Conservation (phyloP, 1,140 invertebrate genomes). For the Meloidogyne hapla region DNA sequence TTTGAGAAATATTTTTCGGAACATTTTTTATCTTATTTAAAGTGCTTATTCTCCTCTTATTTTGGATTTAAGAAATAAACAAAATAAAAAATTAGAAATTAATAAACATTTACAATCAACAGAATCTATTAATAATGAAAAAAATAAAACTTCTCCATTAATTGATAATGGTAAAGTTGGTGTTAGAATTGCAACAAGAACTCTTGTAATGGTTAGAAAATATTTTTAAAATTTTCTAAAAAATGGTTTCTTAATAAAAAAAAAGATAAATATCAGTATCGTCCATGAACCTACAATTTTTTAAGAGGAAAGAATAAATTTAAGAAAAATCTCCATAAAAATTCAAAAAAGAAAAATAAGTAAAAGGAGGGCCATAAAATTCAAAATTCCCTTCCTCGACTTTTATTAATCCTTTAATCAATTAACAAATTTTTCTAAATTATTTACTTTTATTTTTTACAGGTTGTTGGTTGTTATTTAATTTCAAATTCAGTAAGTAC, state of each 20-base stretch:
- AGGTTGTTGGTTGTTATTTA: slow-evolving; percentile 53
- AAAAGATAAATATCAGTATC: too few species aligned
- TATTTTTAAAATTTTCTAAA: not conserved
- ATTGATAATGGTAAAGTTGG: slow-evolving; percentile 48
- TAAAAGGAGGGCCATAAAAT: too few species aligned
- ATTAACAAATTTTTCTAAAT: too few species aligned
- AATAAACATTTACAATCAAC: not conserved
- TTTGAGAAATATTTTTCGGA: not conserved
- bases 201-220: slow-evolving; percentile 51
- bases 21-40: not conserved
- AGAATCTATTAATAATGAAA: not conserved
- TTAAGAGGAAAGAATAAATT: too few species aligned
- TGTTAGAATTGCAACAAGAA: slow-evolving; percentile 52
- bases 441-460: too few species aligned
- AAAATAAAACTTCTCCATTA: not conserved
- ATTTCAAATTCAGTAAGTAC: slow-evolving; percentile 54
- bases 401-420: too few species aligned
- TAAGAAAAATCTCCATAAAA: too few species aligned
- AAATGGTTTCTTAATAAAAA: too few species aligned
- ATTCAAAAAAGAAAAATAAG: too few species aligned
- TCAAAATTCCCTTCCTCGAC: too few species aligned
- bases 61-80: slow-evolving; percentile 5
- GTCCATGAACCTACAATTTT: too few species aligned
- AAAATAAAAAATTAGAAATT: not conserved
- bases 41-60: not conserved